phyloP scores from a whole-genome alignment of 2,888 invertebrate genomes.

The Plusia festucae region DNA sequence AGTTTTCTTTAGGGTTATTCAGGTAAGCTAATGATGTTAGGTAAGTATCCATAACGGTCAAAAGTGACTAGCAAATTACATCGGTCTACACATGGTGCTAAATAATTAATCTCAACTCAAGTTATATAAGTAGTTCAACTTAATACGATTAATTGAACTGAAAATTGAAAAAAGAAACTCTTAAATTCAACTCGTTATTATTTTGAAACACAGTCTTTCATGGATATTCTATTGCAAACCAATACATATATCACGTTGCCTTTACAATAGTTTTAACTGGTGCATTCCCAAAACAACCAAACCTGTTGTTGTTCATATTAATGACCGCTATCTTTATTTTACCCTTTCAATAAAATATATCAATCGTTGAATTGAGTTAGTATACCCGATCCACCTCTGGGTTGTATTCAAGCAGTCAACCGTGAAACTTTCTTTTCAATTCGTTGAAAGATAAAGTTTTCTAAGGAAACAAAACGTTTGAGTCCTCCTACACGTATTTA shows the following conservation, averaged over 20 bases:
- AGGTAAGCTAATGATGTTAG: too few relatives aligned
- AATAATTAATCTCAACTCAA: too few relatives aligned
- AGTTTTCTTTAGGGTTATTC: too few relatives aligned
- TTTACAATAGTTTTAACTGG: neutral
- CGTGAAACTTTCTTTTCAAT: neutral
- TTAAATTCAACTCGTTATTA: too few relatives aligned
- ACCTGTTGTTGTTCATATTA: neutral
- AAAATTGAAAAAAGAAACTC: too few relatives aligned
- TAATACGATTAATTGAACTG: too few relatives aligned
- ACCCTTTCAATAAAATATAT: neutral
- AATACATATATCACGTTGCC: too few relatives aligned
- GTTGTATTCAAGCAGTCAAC: neutral
- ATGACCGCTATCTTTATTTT: neutral
- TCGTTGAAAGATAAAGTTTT: constrained; percentile 6
- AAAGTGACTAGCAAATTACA: too few relatives aligned
- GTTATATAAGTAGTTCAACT: too few relatives aligned
- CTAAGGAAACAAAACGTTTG: neutral
- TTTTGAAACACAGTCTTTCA: too few relatives aligned
- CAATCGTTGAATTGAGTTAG: neutral
- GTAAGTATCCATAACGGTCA: too few relatives aligned
- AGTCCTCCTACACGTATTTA: neutral
- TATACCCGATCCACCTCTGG: neutral
- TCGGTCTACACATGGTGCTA: too few relatives aligned
- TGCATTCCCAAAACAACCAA: neutral
- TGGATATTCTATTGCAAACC: neutral